Conservation (phyloP, 2,113 vertebrate genomes). For the Coptodon rendalli region DNA sequence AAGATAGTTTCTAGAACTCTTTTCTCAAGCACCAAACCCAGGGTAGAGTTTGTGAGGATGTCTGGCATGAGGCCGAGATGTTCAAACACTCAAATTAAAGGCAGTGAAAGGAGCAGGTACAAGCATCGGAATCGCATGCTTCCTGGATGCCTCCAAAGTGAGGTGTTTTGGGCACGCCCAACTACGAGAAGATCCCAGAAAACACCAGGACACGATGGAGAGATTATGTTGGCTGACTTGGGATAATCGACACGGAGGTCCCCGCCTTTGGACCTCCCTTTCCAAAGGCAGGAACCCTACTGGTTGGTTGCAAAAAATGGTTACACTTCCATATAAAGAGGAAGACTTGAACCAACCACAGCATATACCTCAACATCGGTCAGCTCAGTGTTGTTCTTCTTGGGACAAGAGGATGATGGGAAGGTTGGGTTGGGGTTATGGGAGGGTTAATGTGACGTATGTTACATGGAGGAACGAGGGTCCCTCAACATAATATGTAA, state of each 20-base stretch:
- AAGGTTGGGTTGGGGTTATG: background rate
- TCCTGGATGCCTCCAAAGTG: background rate
- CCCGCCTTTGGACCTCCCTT: rapidly evolving
- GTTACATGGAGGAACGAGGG: background rate
- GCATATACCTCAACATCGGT: background rate
- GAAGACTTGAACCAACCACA: background rate
- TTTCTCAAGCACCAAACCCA: background rate
- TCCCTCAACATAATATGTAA: background rate
- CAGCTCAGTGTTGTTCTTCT: background rate
- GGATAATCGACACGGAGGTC: background rate
- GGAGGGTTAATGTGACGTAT: rapidly evolving
- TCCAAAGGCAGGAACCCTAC: background rate
- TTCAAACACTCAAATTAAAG: background rate
- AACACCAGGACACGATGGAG: background rate
- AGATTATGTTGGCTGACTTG: background rate
- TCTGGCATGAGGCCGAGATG: background rate
- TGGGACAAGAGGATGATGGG: rapidly evolving
- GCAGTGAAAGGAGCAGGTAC: background rate
- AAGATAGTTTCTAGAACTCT: background rate
- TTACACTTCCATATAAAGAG: background rate
- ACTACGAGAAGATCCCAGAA: rapidly evolving
- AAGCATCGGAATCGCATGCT: background rate
- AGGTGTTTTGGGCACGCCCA: background rate
- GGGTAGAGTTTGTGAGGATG: background rate
- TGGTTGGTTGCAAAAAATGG: background rate